A percentile compares a stretch with the other conserved stretches of the same genome.
These are phyloP conservation scores for Philereme transversata DNA, from an alignment of 2,888 invertebrate species.

Conservation along the genomic window DNA sequence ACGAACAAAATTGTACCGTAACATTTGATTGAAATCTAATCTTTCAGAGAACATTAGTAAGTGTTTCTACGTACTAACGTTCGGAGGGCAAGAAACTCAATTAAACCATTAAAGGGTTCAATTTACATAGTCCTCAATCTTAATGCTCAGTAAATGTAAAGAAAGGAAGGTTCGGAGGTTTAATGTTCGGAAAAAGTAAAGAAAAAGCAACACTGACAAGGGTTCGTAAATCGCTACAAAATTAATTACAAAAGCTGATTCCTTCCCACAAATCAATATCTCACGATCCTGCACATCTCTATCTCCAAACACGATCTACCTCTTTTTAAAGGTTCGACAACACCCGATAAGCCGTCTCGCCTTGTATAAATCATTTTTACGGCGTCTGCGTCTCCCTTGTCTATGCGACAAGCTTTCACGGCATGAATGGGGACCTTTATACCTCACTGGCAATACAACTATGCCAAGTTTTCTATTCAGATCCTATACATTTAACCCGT, in stretches of 20 bases:
- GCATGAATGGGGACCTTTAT: constrained; percentile 74
- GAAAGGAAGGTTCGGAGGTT: constrained; percentile 9
- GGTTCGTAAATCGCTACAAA: constrained; percentile 26
- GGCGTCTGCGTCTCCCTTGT: constrained; percentile 64
- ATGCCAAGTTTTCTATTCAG: constrained; percentile 34
- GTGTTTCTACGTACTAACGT: not conserved
- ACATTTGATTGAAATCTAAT: too few species aligned
- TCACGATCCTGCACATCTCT: constrained; percentile 37
- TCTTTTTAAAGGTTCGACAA: constrained; percentile 64
- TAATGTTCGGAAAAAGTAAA: constrained; percentile 17
- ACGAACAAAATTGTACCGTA: too few species aligned
- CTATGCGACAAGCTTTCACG: constrained; percentile 76
- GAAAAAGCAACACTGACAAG: constrained; percentile 21
- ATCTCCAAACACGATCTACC: constrained; percentile 63
- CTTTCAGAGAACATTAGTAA: too few species aligned
- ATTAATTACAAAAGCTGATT: constrained; percentile 26
- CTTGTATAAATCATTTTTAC: constrained; percentile 79
- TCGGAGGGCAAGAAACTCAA: constrained; percentile 14
- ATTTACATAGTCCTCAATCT: constrained; percentile 3
- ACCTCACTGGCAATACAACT: constrained; percentile 58
- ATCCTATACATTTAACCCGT: constrained; percentile 30
- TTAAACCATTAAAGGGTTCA: constrained; percentile 2
- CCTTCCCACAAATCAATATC: constrained; percentile 38
- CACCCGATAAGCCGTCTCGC: constrained; percentile 69
- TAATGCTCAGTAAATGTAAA: constrained; percentile 3